Evolutionary conservation across 2,888 invertebrate species (phyloP).

Genomic region (Troides oblongomaculatus): DNA sequence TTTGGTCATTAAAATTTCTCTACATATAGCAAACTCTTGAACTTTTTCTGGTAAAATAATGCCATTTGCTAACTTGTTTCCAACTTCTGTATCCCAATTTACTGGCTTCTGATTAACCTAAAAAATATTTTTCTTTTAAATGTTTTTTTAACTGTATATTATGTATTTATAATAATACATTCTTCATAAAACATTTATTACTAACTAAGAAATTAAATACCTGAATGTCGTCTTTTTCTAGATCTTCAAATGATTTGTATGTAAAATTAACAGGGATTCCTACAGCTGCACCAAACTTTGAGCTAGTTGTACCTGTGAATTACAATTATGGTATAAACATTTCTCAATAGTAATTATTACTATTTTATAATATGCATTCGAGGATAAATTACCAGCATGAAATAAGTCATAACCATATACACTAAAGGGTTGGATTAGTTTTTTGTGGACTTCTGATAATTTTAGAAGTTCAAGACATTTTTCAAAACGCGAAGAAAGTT

Average conservation of each 20-base stretch:
- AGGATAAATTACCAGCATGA: constrained; percentile 80
- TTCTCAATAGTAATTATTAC: constrained; percentile 1
- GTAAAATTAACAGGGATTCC: constrained; percentile 88
- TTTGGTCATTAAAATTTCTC: constrained; percentile 83
- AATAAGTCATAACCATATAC: constrained; percentile 87
- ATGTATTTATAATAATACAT: neutral
- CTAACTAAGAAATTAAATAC: constrained; percentile 44
- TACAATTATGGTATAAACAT: constrained; percentile 4
- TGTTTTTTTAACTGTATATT: neutral
- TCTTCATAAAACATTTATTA: neutral
- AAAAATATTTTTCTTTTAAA: constrained; percentile 32
- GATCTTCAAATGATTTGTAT: constrained; percentile 76
- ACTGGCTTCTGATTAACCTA: constrained; percentile 82
- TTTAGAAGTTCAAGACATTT: constrained; percentile 81
- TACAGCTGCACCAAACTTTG: constrained; percentile 82
- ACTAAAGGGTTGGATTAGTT: constrained; percentile 82
- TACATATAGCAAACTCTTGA: constrained; percentile 89
- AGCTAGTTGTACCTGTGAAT: constrained; percentile 71
- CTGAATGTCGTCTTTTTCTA: constrained; percentile 80
- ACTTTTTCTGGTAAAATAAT: constrained; percentile 88
- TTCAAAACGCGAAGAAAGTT: constrained; percentile 72
- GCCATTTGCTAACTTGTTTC: constrained; percentile 82
- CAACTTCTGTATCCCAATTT: constrained; percentile 83
- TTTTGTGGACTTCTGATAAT: constrained; percentile 69
- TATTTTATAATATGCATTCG: neutral